phyloP scores from a whole-genome alignment of 1,140 invertebrate genomes.

The Conus betulinus region DNA sequence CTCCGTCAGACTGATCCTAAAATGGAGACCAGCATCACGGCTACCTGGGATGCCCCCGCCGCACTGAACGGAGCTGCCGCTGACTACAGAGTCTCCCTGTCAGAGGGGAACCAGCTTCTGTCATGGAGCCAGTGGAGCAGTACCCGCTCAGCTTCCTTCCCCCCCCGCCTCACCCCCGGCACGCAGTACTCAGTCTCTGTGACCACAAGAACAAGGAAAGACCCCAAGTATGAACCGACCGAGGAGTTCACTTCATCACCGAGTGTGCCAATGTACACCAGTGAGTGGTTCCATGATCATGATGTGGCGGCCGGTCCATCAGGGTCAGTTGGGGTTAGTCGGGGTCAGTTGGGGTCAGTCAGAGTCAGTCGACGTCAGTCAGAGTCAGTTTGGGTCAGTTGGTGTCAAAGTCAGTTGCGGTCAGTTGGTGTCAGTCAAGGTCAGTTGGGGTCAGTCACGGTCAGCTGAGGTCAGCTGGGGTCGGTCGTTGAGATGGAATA shows the following conservation, averaged over 20 bases:
- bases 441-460: no score
- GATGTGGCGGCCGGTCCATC: background rate
- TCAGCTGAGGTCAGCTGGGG: no score
- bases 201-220: background rate
- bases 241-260: background rate
- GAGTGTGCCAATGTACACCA: background rate
- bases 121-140: background rate
- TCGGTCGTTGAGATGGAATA: no score
- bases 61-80: background rate
- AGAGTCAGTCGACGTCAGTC: no score
- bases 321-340: background rate
- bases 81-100: background rate
- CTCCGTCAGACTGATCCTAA: background rate
- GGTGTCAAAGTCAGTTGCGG: no score
- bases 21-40: background rate
- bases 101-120: background rate
- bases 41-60: background rate
- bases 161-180: background rate
- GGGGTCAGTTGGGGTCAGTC: no score
- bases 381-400: no score
- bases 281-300: background rate
- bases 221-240: background rate
- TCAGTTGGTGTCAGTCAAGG: no score
- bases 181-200: background rate
- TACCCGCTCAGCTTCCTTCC: background rate